Evolutionary conservation across 2,888 invertebrate species (phyloP), one percentile per base, ranked within the genome.

Genomic region (Callosobruchus maculatus): DNA sequence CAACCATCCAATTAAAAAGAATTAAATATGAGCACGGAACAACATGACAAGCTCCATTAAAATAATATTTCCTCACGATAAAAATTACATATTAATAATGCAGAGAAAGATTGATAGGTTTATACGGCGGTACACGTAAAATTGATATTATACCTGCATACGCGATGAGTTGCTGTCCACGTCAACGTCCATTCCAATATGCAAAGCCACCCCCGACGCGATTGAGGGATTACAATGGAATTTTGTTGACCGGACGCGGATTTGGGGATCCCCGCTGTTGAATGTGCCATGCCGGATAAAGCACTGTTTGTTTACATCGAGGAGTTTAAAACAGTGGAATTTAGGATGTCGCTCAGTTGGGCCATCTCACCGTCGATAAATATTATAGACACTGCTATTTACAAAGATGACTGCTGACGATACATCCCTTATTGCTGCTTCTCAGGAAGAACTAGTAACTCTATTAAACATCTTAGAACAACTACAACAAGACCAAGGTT

Each of bases 101-200:
- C 79, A 80, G 67, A 73, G 73, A 74, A 78, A 81, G 81, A 82
- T 82, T 82, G 82, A 82, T 82, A 79, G 80, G 79, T 79, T 78
- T 76, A 75, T 77, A 76, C 72, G 74, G 73, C 75, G 74, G 76
- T 77, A 78, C 82, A 82, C 82, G 82, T 82, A 80, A 82, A 82
- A 81, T 77, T 79, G 81, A 81, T 82, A 82, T 82, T 82, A 82
- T 77, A 77, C 77, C 73, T 78, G 78, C 76, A 80, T 77, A 77
- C 22, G 72, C 73, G 77, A 77, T 77, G 77, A 76, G 74, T 22
- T 49, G 4, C 72, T 72, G 71, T 73, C 72, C 70, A 70, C 70
- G 72, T 70, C 70, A 18, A 26, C 22, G 70, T 73, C 73, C 73
- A 70, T 66, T 69, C 67, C 26, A 21, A 73, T 73, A 73, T 22